These are phyloP conservation scores for Bruchidius siliquastri DNA, from an alignment of 2,888 invertebrate species.

Conservation along the genomic window DNA sequence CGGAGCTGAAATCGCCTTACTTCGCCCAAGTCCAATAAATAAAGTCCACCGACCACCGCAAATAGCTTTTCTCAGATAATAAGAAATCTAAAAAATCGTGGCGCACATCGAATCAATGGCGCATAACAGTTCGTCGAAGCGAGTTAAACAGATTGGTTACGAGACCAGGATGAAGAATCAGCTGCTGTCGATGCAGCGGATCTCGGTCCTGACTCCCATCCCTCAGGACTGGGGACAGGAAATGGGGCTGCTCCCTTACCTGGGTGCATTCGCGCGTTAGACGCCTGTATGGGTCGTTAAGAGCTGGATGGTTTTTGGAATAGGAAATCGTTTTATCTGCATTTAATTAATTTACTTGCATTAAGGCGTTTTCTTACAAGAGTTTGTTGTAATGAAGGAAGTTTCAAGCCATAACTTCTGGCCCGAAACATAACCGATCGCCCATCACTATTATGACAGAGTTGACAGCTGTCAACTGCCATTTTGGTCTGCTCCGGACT, in stretches of 20 bases:
- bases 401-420: no score
- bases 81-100: slow-evolving; percentile 41
- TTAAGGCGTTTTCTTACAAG: no score
- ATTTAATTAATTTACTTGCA: no score
- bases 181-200: slow-evolving; percentile 14
- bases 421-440: no score
- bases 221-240: not conserved
- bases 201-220: slow-evolving; percentile 8
- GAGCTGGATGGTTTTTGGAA: not conserved
- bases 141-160: slow-evolving; percentile 46
- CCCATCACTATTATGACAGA: no score
- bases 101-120: slow-evolving; percentile 43
- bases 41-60: slow-evolving; percentile 16
- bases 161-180: slow-evolving; percentile 40
- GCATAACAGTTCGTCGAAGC: slow-evolving; percentile 45
- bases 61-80: slow-evolving; percentile 26
- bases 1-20: not conserved
- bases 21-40: slow-evolving; percentile 13
- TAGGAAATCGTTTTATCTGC: no score
- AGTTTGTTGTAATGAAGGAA: no score
- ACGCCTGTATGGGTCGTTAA: not conserved
- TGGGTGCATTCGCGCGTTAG: not conserved
- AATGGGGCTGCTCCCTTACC: not conserved
- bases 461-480: no score
- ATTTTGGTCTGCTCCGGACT: no score